Percentiles rank a stretch among this genome's conserved stretches.
These are phyloP conservation scores for Andrena chrysosceles DNA, from an alignment of 2,888 invertebrate genomes.

Conservation along the genomic window DNA sequence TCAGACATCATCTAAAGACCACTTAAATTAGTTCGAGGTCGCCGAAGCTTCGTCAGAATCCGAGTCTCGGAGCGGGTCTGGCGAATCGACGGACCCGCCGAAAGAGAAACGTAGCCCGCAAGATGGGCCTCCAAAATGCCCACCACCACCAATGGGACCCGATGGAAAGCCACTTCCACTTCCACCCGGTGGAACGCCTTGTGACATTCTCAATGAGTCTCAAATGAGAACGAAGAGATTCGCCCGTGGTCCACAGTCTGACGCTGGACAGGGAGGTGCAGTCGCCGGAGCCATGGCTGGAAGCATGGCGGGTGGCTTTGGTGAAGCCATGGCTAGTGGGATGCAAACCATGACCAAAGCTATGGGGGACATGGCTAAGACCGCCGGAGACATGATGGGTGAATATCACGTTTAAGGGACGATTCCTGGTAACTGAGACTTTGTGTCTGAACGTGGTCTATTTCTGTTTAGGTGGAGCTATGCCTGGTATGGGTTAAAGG, in stretches of 20 bases:
- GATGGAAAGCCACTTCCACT: too few species aligned
- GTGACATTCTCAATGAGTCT: too few species aligned
- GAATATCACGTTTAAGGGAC: background rate
- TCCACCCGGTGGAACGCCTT: background rate
- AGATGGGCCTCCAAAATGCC: background rate
- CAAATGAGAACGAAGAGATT: background rate
- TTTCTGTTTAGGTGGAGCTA: slow-evolving; percentile 3
- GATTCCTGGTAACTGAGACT: background rate
- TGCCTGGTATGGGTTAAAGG: background rate
- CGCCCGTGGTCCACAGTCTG: background rate
- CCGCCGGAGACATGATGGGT: background rate
- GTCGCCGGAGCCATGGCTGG: background rate
- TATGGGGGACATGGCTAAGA: background rate
- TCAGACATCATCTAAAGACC: background rate
- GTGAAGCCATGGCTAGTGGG: background rate
- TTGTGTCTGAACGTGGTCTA: background rate
- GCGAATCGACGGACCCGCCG: too few species aligned
- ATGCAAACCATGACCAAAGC: too few species aligned
- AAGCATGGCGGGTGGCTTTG: background rate
- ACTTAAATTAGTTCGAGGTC: slow-evolving; percentile 23
- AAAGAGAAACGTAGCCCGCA: slow-evolving; percentile 25
- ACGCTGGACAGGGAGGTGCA: background rate
- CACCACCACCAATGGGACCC: background rate
- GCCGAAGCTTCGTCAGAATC: background rate
- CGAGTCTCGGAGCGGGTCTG: background rate